Percentiles rank a stretch among this genome's conserved stretches.
These are phyloP conservation scores for Verasper variegatus DNA, from an alignment of 2,113 vertebrate genomes.

Conservation along the genomic window DNA sequence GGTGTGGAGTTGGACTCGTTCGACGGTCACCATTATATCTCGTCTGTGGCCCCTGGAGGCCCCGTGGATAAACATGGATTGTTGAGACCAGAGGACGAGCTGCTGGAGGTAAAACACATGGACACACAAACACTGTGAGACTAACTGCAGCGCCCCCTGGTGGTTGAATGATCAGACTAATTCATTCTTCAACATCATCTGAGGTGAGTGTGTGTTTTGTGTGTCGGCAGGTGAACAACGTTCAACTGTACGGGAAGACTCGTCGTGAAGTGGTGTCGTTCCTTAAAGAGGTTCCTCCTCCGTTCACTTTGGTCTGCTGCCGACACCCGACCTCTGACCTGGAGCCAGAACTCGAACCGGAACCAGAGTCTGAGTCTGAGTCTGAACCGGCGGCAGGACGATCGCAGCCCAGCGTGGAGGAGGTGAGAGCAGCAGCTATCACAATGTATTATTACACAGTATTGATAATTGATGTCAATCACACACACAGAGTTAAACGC, in stretches of 20 bases:
- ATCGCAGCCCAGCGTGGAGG: constrained; percentile 51
- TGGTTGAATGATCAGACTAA: neutral
- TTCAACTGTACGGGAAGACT: constrained; percentile 90
- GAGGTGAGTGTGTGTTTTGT: neutral
- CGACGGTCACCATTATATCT: constrained; percentile 96
- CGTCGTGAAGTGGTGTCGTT: constrained; percentile 92
- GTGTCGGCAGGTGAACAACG: constrained; percentile 87
- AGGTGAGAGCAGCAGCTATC: constrained; percentile 55
- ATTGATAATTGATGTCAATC: neutral
- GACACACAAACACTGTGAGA: neutral
- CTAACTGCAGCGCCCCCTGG: neutral
- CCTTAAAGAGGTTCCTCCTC: constrained; percentile 93
- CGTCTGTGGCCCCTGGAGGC: constrained; percentile 89
- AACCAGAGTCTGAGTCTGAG: constrained; percentile 13
- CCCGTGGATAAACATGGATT: constrained; percentile 85
- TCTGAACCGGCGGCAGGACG: constrained; percentile 3
- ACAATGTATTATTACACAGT: no score
- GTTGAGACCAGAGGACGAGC: constrained; percentile 92
- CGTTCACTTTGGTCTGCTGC: constrained; percentile 94
- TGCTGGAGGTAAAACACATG: constrained; percentile 89
- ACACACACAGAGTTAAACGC: neutral
- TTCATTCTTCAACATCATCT: neutral
- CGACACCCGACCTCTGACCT: constrained; percentile 82
- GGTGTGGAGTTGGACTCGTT: constrained; percentile 96
- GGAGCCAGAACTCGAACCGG: constrained; percentile 30